These are phyloP conservation scores for Danaus plexippus DNA, from an alignment of 1,140 invertebrate species.

Conservation along the genomic window DNA sequence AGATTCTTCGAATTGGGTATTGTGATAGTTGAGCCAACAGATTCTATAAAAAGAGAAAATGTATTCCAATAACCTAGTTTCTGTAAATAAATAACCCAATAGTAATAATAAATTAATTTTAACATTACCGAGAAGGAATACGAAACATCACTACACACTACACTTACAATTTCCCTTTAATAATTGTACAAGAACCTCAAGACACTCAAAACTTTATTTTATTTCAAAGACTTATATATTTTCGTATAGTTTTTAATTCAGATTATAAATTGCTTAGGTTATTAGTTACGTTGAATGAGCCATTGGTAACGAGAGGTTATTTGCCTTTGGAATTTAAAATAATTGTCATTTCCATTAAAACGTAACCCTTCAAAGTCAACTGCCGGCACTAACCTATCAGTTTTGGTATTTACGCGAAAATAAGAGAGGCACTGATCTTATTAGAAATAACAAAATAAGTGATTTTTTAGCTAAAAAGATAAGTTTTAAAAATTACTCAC, in stretches of 20 bases:
- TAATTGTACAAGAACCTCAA: too few relatives aligned
- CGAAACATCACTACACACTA: too few relatives aligned
- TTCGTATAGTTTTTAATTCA: too few relatives aligned
- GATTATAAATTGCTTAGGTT: slow-evolving; percentile 6
- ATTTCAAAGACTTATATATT: too few relatives aligned
- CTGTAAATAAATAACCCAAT: too few relatives aligned
- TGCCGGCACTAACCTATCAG: slow-evolving; percentile 16
- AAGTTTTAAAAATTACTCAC: slow-evolving; percentile 9
- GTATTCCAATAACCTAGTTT: too few relatives aligned
- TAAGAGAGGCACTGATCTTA: background rate
- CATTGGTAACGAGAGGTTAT: slow-evolving; percentile 14
- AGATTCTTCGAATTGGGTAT: slow-evolving; percentile 20
- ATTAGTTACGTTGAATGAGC: slow-evolving; percentile 6
- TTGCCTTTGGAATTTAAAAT: slow-evolving; percentile 14
- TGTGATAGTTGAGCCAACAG: slow-evolving; percentile 10
- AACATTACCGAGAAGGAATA: too few relatives aligned
- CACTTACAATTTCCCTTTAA: too few relatives aligned
- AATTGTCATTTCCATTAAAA: slow-evolving; percentile 5
- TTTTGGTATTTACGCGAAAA: slow-evolving; percentile 22
- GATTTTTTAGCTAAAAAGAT: background rate
- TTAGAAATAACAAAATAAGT: too few relatives aligned
- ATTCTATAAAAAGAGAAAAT: slow-evolving; percentile 3
- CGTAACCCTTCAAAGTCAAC: slow-evolving; percentile 13
- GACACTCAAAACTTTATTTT: too few relatives aligned
- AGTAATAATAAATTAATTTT: too few relatives aligned